Evolutionary conservation across 2,888 invertebrate species (phyloP), one percentile per base, ranked within the genome.

Genomic region (Conus canariensis): DNA sequence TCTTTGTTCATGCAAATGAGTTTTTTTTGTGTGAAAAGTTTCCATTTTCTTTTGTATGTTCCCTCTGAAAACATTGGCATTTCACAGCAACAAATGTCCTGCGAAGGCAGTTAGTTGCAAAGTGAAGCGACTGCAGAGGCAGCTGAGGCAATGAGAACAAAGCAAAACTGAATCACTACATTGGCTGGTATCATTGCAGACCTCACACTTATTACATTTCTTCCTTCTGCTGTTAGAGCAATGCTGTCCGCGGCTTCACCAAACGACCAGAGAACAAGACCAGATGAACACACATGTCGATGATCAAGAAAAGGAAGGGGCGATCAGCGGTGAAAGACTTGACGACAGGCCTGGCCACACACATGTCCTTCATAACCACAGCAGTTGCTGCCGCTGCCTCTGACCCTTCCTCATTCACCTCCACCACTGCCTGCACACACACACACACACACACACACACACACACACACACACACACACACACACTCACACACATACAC

Each of bases 381-480:
- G 91, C 94, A n/a, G 94, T 95, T 10, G 96, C 95, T 9, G 95
- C 95, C 14, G 96, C 95, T 8, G 96, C 96, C 87, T 95, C 96
- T 1, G 95, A 94, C 0, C 95, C 96, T 88, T 95, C 95, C 90
- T 96, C 96, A 88, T 95, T 95, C 0, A 96, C 95, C 85, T 96
- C 95, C 56, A 96, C 93, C 91, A 95, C 95, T 7, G 96, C 95
- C 92, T 96, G 95, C 70, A 89, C 58, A 70, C 70, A 70, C 2
- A 70, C 70, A 22, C 70, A 70, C 22, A 70, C 70, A 70, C 70
- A 19, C 70, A 70, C 70, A 30, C 30, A 30, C 30, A 30, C 30
- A 45, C 2, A 45, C 45, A 45, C 60, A 64, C 60, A 64, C 60
- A 64, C 16, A 64, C 60, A 64, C 60, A 45, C 2, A 45, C 45